Conservation (phyloP, 2,888 invertebrate genomes). For the Sesia bembeciformis region DNA sequence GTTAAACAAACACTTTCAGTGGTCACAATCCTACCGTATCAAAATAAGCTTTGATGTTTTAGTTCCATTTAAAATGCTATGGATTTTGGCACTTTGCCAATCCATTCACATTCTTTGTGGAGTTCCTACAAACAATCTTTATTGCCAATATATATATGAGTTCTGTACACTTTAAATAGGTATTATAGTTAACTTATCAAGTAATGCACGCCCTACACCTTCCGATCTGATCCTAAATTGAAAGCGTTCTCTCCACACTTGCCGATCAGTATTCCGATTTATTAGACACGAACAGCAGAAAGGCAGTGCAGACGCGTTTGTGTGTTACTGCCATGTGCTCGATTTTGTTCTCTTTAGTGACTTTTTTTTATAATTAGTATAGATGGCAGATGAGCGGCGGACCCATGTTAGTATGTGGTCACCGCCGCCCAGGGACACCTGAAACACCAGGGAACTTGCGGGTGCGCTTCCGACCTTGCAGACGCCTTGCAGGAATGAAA, state of each 20-base stretch:
- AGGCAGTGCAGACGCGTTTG: too few relatives aligned
- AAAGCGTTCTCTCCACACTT: too few relatives aligned
- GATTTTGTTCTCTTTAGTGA: too few relatives aligned
- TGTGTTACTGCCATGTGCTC: too few relatives aligned
- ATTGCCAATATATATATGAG: neutral
- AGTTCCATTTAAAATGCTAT: constrained; percentile 17
- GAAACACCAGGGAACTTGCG: neutral
- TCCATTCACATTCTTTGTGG: constrained; percentile 12
- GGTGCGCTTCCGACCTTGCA: neutral
- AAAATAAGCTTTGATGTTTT: neutral
- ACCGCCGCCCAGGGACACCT: neutral
- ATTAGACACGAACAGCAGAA: too few relatives aligned
- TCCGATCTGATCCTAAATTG: too few relatives aligned
- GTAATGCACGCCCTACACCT: neutral
- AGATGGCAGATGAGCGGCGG: neutral
- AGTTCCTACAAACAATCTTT: neutral
- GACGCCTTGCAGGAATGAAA: too few relatives aligned
- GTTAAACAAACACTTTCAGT: neutral
- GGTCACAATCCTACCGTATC: neutral
- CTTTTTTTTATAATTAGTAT: too few relatives aligned
- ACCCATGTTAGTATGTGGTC: neutral
- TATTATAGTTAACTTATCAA: neutral
- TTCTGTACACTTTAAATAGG: neutral
- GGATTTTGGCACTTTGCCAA: constrained; percentile 22
- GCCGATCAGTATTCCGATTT: too few relatives aligned